Evolutionary conservation across 2,888 invertebrate species (phyloP).

Genomic region (Osedax fenrisi): DNA sequence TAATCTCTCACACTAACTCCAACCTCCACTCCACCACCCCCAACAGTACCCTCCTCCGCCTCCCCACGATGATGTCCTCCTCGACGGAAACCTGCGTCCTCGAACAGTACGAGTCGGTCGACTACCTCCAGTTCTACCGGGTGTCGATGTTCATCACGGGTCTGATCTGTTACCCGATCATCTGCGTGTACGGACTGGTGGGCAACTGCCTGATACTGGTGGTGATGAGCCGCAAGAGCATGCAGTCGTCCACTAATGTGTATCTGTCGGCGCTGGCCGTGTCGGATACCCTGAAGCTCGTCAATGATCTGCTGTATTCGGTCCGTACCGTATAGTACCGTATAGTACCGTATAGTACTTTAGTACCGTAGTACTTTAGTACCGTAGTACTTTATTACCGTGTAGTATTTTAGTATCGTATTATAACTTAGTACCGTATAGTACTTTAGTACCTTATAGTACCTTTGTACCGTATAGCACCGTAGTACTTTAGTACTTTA

Average conservation of each 20-base stretch:
- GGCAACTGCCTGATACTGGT: slow-evolving; percentile 42
- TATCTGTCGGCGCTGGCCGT: slow-evolving; percentile 44
- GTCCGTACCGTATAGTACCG: no score
- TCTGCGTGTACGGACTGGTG: slow-evolving; percentile 42
- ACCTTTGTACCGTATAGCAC: no score
- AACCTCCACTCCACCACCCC: background rate
- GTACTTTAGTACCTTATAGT: no score
- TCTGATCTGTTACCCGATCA: slow-evolving; percentile 42
- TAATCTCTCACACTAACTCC: background rate
- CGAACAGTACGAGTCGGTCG: slow-evolving; percentile 4
- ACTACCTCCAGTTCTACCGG: slow-evolving; percentile 39
- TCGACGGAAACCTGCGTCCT: background rate
- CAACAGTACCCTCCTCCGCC: background rate
- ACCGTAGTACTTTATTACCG: no score
- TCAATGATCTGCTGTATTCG: slow-evolving; percentile 43
- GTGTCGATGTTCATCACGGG: slow-evolving; percentile 42
- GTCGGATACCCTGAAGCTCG: slow-evolving; percentile 43
- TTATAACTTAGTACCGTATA: no score
- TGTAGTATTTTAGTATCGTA: no score
- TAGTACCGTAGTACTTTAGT: no score
- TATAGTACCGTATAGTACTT: no score
- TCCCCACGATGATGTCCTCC: background rate
- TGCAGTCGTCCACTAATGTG: slow-evolving; percentile 44
- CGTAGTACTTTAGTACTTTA: no score
- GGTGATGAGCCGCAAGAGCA: slow-evolving; percentile 40